Percentiles rank a stretch among this genome's conserved stretches.
Conservation (phyloP, 2,888 invertebrate genomes). For the Eupithecia pulchellata region DNA sequence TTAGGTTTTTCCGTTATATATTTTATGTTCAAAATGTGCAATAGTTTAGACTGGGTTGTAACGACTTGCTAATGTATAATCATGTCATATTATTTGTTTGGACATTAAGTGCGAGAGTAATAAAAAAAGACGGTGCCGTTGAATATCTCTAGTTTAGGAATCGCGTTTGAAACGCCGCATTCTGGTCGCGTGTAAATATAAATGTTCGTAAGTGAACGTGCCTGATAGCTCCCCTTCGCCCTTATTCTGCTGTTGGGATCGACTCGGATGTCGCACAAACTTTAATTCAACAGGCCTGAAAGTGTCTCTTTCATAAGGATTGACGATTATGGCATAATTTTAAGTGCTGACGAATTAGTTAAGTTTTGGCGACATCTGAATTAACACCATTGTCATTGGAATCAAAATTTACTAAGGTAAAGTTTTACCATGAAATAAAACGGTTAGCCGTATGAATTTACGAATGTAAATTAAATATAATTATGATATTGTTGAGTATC, state of each 20-base stretch:
- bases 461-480: slow-evolving; percentile 79
- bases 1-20: slow-evolving; percentile 25
- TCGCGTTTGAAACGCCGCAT: slow-evolving; percentile 61
- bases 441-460: slow-evolving; percentile 70
- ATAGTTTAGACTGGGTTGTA: slow-evolving; percentile 56
- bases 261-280: background rate
- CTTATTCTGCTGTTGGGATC: slow-evolving; percentile 40
- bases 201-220: slow-evolving; percentile 38
- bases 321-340: background rate
- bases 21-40: slow-evolving; percentile 55
- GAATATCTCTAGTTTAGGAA: slow-evolving; percentile 42
- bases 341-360: background rate
- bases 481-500: slow-evolving; percentile 80
- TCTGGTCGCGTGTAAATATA: slow-evolving; percentile 59
- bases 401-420: slow-evolving; percentile 51
- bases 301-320: background rate
- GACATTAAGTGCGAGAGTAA: slow-evolving; percentile 17
- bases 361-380: background rate
- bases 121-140: slow-evolving; percentile 48
- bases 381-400: slow-evolving; percentile 44
- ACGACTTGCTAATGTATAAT: slow-evolving; percentile 32
- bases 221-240: slow-evolving; percentile 27
- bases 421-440: slow-evolving; percentile 56
- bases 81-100: slow-evolving; percentile 35
- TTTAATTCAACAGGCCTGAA: background rate